Percentiles rank a stretch among this genome's conserved stretches.
These are phyloP conservation scores for Argyresthia goedartella DNA, from an alignment of 2,888 invertebrate species.

Conservation along the genomic window DNA sequence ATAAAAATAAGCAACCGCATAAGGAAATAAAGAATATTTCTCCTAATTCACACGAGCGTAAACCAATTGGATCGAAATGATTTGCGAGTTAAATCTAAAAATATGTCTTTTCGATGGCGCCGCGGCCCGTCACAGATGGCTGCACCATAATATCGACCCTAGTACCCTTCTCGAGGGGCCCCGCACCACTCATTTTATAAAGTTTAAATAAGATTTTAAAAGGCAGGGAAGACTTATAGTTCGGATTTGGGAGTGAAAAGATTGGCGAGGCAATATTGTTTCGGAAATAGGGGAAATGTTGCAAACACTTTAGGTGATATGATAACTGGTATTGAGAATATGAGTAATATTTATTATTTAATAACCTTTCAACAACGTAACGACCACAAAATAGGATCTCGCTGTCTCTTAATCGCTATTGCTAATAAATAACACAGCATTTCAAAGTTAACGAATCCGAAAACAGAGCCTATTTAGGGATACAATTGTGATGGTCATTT, in stretches of 20 bases:
- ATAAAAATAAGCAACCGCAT: conserved; percentile 39
- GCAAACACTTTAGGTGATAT: too few species aligned
- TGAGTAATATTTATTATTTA: too few species aligned
- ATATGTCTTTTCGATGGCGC: conserved; percentile 64
- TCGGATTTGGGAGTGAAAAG: conserved; percentile 32
- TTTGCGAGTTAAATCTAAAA: conserved; percentile 69
- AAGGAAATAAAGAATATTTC: conserved; percentile 46
- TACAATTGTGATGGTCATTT: too few species aligned
- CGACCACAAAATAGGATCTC: too few species aligned
- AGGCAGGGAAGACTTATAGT: conserved; percentile 48
- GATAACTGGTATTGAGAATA: too few species aligned
- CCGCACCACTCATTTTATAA: conserved; percentile 57
- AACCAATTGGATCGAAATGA: conserved; percentile 65
- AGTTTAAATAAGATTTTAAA: conserved; percentile 71
- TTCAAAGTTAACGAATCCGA: too few species aligned
- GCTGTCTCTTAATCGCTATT: too few species aligned
- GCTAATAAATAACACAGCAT: too few species aligned
- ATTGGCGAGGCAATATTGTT: too few species aligned
- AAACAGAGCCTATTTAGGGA: too few species aligned
- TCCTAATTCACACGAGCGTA: conserved; percentile 64
- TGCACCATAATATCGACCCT: conserved; percentile 59
- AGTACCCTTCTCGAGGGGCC: conserved; percentile 47
- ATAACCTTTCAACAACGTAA: too few species aligned
- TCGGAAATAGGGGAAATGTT: too few species aligned
- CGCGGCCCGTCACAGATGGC: conserved; percentile 62